A percentile compares a stretch with the other conserved stretches of the same genome.
Conservation (phyloP, 2,888 invertebrate genomes). For the Drosophila robusta region DNA sequence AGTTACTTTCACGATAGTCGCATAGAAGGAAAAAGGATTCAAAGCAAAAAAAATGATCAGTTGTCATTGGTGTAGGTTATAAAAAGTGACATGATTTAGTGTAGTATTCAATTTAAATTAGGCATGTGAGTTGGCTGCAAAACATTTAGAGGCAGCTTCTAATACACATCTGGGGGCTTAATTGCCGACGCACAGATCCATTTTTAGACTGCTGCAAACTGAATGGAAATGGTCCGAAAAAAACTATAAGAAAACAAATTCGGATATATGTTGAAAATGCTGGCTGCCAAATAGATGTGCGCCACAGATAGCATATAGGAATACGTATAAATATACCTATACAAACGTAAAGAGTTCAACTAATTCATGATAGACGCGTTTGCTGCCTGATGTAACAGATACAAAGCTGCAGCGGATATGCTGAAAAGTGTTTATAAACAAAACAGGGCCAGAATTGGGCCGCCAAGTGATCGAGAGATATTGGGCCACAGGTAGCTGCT, state of each 20-base stretch:
- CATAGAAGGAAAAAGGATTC: background rate
- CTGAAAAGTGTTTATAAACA: constrained; percentile 68
- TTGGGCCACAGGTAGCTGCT: constrained; percentile 5
- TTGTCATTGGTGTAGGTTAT: background rate
- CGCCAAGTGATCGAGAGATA: constrained; percentile 28
- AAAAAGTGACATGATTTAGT: constrained; percentile 11
- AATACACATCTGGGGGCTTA: constrained; percentile 46
- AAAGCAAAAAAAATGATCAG: background rate
- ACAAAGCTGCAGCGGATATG: constrained; percentile 49
- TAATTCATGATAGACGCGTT: constrained; percentile 31
- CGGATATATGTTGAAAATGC: constrained; percentile 42
- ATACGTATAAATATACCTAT: constrained; percentile 5
- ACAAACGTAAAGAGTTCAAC: constrained; percentile 15
- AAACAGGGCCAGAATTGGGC: constrained; percentile 31
- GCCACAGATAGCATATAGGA: constrained; percentile 11
- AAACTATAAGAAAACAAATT: constrained; percentile 51
- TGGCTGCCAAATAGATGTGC: constrained; percentile 48
- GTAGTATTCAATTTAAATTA: constrained; percentile 35
- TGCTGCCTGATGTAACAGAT: constrained; percentile 40
- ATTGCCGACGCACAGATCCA: constrained; percentile 63
- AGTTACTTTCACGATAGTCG: background rate
- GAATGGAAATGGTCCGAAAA: constrained; percentile 39
- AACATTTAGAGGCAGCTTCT: constrained; percentile 12
- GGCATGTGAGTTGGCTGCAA: constrained; percentile 11
- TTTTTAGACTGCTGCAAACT: constrained; percentile 57